A percentile compares a stretch with the other conserved stretches of the same genome.
These are phyloP conservation scores for Champsocephalus esox DNA, from an alignment of 2,797 vertebrate genomes.

Conservation along the genomic window DNA sequence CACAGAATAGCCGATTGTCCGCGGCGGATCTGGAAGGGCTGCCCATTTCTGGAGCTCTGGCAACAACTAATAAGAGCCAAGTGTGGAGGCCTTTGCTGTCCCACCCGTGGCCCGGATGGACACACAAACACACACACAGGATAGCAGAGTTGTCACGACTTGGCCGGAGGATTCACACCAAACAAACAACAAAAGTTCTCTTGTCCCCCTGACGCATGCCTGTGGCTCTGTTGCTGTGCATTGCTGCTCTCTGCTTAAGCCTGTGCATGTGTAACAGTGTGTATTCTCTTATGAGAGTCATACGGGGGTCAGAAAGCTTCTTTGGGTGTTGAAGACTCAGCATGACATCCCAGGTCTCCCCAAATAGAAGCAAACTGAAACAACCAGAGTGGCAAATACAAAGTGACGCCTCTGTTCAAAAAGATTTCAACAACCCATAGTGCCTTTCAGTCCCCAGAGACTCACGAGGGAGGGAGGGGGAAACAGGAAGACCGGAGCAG, in stretches of 20 bases:
- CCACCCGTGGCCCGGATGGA: conserved; percentile 68
- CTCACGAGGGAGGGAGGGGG: neutral
- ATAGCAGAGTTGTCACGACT: conserved; percentile 71
- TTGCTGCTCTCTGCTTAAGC: conserved; percentile 23
- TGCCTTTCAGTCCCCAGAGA: conserved; percentile 45
- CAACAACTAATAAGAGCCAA: conserved; percentile 72
- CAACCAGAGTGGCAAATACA: conserved; percentile 48
- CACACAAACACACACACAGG: conserved; percentile 66
- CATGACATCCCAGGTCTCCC: conserved; percentile 49
- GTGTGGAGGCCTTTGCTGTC: conserved; percentile 70
- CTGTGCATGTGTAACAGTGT: conserved; percentile 16
- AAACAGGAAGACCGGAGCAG: conserved; percentile 24
- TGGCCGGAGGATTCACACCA: conserved; percentile 68
- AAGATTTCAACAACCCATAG: conserved; percentile 48
- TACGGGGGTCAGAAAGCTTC: conserved; percentile 54
- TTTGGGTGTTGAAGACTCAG: conserved; percentile 48
- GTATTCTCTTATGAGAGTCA: conserved; percentile 42
- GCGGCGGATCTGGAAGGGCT: conserved; percentile 82
- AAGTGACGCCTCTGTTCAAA: conserved; percentile 60
- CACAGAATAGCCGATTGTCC: conserved; percentile 84
- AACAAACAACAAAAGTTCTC: conserved; percentile 74
- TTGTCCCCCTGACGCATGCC: conserved; percentile 61
- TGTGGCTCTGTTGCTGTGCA: conserved; percentile 30
- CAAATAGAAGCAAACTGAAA: conserved; percentile 56
- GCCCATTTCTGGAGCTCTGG: conserved; percentile 85